Evolutionary conservation across 2,797 vertebrate genomes (phyloP).

Genomic region (Kryptopterus vitreolus): DNA sequence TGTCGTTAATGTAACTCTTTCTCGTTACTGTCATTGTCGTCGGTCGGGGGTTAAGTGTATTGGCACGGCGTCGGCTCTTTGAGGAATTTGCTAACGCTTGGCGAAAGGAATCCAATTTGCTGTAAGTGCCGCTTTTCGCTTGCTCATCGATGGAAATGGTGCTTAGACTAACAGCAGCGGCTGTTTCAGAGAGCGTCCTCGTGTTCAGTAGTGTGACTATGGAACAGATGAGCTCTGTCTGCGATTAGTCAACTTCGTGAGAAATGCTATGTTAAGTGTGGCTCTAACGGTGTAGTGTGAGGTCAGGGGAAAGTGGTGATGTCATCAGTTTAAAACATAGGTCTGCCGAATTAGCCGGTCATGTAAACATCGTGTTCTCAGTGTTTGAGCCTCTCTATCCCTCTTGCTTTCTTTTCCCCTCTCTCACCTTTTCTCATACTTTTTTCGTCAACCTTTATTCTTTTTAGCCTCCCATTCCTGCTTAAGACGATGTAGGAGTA

Average conservation of each 20-base stretch:
- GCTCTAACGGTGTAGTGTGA: background rate
- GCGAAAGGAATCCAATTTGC: constrained; percentile 30
- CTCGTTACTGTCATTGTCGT: constrained; percentile 1
- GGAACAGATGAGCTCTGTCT: constrained; percentile 25
- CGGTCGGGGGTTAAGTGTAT: constrained; percentile 18
- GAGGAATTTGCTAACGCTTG: constrained; percentile 21
- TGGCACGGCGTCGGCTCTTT: background rate
- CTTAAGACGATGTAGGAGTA: background rate
- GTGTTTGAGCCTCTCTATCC: constrained; percentile 43
- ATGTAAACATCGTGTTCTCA: constrained; percentile 52
- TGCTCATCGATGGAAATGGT: background rate
- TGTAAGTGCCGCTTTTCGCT: constrained; percentile 25
- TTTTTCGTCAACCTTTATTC: background rate
- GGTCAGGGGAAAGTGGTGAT: constrained; percentile 61
- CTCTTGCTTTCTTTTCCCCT: constrained; percentile 41
- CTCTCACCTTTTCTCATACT: background rate
- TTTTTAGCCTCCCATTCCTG: background rate
- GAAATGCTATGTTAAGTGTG: background rate
- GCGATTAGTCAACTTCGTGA: background rate
- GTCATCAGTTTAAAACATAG: constrained; percentile 51
- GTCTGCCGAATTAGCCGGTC: constrained; percentile 50
- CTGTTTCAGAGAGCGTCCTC: constrained; percentile 1
- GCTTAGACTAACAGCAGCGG: background rate
- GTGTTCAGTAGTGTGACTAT: background rate
- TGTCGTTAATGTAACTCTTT: background rate